Percentiles rank a stretch among this genome's conserved stretches.
These are phyloP conservation scores for Tenualosa ilisha DNA, from an alignment of 2,797 vertebrate species.

Conservation along the genomic window DNA sequence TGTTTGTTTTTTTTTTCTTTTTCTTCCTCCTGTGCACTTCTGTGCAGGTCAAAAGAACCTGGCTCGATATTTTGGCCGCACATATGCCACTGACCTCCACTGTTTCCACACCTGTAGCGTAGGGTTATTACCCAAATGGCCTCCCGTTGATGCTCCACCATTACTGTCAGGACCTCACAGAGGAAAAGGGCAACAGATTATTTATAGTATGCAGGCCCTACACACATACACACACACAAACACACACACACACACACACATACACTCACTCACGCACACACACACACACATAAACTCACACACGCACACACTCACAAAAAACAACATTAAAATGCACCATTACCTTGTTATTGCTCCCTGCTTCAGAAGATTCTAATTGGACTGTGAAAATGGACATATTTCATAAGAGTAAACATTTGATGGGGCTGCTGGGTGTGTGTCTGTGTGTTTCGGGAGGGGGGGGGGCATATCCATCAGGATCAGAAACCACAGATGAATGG, in stretches of 20 bases:
- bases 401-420: constrained; percentile 60
- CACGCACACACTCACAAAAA: not conserved
- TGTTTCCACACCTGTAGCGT: constrained; percentile 64
- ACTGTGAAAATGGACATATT: constrained; percentile 58
- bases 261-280: too few species aligned
- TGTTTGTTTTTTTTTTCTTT: too few species aligned
- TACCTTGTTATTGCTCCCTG: not conserved
- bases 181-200: constrained; percentile 60
- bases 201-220: not conserved
- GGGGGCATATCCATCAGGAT: not conserved
- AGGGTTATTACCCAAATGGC: constrained; percentile 73
- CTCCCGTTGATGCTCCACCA: constrained; percentile 67
- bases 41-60: constrained; percentile 60
- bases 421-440: constrained; percentile 19
- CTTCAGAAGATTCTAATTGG: constrained; percentile 52
- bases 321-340: constrained; percentile 27
- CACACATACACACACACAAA: not conserved
- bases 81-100: constrained; percentile 70
- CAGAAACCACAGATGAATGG: not conserved
- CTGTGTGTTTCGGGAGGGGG: constrained; percentile 36
- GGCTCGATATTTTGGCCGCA: constrained; percentile 58
- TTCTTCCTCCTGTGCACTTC: constrained; percentile 6
- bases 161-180: constrained; percentile 67
- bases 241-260: not conserved
- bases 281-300: not conserved